phyloP scores from a whole-genome alignment of 2,797 vertebrate genomes.

The Fratercula arctica region DNA sequence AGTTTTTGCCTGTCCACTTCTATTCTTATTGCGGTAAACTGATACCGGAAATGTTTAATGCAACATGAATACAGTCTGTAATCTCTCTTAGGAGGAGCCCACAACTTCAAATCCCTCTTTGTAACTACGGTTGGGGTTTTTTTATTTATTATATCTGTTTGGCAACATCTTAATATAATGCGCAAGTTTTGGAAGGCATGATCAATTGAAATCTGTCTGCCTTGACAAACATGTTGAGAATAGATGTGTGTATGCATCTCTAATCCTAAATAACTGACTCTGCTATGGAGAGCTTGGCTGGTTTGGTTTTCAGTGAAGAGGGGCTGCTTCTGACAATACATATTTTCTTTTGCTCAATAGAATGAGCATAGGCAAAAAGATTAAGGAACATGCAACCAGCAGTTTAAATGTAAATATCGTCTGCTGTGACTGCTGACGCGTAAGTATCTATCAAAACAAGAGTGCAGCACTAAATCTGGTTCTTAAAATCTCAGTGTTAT shows the following conservation, averaged over 20 bases:
- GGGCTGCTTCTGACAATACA: not conserved
- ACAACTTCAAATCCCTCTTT: not conserved
- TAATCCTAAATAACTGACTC: not conserved
- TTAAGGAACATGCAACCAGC: not conserved
- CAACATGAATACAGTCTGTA: not conserved
- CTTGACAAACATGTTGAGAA: not conserved
- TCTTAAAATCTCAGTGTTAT: slow-evolving; percentile 9
- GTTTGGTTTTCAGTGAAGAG: not conserved
- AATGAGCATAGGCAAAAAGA: slow-evolving; percentile 19
- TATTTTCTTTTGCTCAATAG: slow-evolving; percentile 3
- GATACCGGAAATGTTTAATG: not conserved
- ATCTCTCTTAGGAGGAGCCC: not conserved
- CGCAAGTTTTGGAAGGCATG: not conserved
- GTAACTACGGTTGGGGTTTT: not conserved
- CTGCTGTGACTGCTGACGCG: slow-evolving; percentile 18
- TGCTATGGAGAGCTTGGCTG: not conserved
- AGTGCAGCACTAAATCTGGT: not conserved
- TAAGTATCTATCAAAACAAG: not conserved
- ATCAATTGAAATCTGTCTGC: not conserved
- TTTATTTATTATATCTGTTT: not conserved
- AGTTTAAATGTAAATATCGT: slow-evolving; percentile 37
- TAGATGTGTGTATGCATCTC: not conserved
- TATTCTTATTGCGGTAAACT: not conserved
- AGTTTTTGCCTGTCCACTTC: not conserved
- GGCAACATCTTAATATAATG: not conserved